Conservation (phyloP, 2,888 invertebrate genomes). For the Ophraella communa region DNA sequence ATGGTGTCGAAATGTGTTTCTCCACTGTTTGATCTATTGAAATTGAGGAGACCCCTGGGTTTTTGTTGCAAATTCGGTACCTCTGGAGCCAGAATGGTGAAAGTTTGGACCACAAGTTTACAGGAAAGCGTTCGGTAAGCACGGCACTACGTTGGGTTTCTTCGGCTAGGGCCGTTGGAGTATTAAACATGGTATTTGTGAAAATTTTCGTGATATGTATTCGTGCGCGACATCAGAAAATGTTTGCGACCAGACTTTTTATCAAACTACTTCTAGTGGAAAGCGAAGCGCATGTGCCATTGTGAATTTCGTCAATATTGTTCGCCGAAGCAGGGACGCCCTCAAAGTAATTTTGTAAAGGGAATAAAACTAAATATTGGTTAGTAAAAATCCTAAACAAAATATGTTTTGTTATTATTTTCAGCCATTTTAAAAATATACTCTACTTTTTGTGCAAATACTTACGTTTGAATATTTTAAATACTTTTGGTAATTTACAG, state of each 20-base stretch:
- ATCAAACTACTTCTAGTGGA: slow-evolving; percentile 20
- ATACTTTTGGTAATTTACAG: no score
- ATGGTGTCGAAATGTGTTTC: slow-evolving; percentile 41
- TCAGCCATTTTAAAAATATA: no score
- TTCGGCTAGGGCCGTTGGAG: slow-evolving; percentile 46
- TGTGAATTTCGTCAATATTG: slow-evolving; percentile 51
- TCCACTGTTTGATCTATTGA: slow-evolving; percentile 46
- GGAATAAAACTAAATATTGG: no score
- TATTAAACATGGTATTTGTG: slow-evolving; percentile 57
- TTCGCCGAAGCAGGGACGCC: slow-evolving; percentile 27
- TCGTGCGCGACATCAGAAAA: slow-evolving; percentile 54
- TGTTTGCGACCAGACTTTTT: slow-evolving; percentile 42
- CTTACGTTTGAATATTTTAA: no score
- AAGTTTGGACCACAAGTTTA: slow-evolving; percentile 45
- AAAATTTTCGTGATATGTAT: slow-evolving; percentile 52
- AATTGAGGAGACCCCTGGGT: slow-evolving; percentile 2
- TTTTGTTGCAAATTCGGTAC: slow-evolving; percentile 52
- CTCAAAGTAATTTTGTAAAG: slow-evolving; percentile 6
- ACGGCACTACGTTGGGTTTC: slow-evolving; percentile 45
- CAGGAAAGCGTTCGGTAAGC: slow-evolving; percentile 37
- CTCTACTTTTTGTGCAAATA: no score
- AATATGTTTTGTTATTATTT: no score
- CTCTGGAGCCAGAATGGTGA: slow-evolving; percentile 59
- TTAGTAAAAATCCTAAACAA: no score
- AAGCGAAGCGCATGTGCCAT: slow-evolving; percentile 50